Evolutionary conservation across 2,113 vertebrate species (phyloP).

Genomic region (Nothoprocta pentlandii): DNA sequence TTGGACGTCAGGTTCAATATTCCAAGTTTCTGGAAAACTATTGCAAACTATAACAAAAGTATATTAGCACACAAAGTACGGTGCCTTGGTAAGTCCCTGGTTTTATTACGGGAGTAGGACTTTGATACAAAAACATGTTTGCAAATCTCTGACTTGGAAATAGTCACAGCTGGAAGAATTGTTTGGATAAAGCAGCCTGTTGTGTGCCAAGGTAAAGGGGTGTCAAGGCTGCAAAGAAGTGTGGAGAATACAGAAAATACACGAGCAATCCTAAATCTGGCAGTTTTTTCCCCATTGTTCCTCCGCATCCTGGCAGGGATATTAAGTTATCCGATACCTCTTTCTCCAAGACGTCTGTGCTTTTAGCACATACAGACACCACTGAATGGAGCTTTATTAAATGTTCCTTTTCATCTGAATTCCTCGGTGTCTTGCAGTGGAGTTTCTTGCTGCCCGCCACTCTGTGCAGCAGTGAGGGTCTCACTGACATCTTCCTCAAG

Average conservation of each 20-base stretch:
- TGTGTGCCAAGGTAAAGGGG: not conserved
- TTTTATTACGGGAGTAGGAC: not conserved
- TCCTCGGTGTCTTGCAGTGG: not conserved
- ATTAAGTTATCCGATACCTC: constrained; percentile 36
- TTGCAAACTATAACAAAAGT: not conserved
- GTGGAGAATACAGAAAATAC: constrained; percentile 33
- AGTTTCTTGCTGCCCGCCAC: constrained; percentile 24
- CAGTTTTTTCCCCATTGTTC: not conserved
- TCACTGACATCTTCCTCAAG: not conserved
- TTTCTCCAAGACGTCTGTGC: not conserved
- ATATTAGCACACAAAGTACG: not conserved
- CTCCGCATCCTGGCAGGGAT: not conserved
- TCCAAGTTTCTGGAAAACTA: not conserved
- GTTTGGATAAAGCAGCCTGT: not conserved
- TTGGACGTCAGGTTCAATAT: not conserved
- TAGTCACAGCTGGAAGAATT: not conserved
- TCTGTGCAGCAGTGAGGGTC: not conserved
- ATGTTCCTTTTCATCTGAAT: constrained; percentile 46
- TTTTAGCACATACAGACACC: not conserved
- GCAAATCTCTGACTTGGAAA: not conserved
- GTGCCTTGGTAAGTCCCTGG: not conserved
- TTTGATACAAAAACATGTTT: not conserved
- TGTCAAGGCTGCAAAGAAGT: constrained; percentile 20
- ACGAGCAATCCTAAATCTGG: not conserved
- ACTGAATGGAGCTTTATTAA: constrained; percentile 44